A percentile compares a stretch with the other conserved stretches of the same genome.
Conservation (phyloP, 2,888 invertebrate species). For the Arge pagana region DNA sequence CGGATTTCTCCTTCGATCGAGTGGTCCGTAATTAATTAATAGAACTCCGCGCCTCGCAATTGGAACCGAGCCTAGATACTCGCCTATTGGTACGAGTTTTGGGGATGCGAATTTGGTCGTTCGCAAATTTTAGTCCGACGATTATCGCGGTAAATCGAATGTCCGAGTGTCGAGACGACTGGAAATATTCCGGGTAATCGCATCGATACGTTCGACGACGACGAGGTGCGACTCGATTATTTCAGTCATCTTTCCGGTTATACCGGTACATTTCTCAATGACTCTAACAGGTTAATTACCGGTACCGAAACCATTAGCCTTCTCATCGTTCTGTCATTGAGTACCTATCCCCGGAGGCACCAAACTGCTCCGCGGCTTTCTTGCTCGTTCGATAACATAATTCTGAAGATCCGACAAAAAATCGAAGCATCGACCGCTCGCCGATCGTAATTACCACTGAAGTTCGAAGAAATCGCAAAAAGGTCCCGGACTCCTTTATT, state of each 20-base stretch:
- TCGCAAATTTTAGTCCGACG: too few relatives aligned
- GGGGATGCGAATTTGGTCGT: too few relatives aligned
- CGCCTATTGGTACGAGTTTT: too few relatives aligned
- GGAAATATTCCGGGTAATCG: too few relatives aligned
- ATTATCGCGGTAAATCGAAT: too few relatives aligned
- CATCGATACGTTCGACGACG: neutral
- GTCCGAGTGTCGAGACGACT: too few relatives aligned
- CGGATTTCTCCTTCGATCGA: too few relatives aligned
- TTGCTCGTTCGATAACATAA: neutral
- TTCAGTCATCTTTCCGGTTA: conserved; percentile 4
- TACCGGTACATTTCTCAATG: conserved; percentile 4
- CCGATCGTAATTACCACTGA: conserved; percentile 10
- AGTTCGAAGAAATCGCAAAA: too few relatives aligned
- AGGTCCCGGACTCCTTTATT: too few relatives aligned
- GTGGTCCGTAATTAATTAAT: too few relatives aligned
- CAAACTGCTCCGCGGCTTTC: conserved; percentile 3
- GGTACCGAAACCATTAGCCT: conserved; percentile 12
- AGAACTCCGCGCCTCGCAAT: too few relatives aligned
- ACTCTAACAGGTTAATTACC: conserved; percentile 17
- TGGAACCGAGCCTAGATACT: too few relatives aligned
- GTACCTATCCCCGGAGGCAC: conserved; percentile 9
- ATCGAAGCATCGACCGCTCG: conserved; percentile 3
- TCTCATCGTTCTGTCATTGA: conserved; percentile 17
- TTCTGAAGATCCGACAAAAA: neutral
- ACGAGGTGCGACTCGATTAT: conserved; percentile 16